Evolutionary conservation across 2,888 invertebrate genomes (phyloP).

Genomic region (Epinotia brunnichana): DNA sequence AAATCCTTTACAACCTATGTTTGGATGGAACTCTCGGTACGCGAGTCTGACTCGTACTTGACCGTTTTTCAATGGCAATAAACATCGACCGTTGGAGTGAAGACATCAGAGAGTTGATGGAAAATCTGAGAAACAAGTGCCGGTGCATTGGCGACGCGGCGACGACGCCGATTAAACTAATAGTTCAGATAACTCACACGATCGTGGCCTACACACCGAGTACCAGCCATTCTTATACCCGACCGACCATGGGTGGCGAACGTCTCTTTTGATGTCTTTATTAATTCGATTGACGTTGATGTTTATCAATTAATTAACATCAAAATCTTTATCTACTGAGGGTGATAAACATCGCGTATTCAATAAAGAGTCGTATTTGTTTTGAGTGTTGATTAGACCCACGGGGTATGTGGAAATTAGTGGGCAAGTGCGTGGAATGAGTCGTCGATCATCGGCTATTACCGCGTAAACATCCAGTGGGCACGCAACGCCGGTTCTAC

Average conservation of each 20-base stretch:
- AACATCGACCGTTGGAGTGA: neutral
- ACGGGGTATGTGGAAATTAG: constrained; percentile 60
- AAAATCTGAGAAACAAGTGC: constrained; percentile 60
- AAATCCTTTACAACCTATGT: no score
- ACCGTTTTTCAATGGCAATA: neutral
- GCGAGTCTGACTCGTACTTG: no score
- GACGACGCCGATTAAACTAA: constrained; percentile 72
- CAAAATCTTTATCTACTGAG: constrained; percentile 36
- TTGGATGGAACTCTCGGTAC: no score
- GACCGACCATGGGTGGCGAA: constrained; percentile 67
- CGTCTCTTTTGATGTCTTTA: constrained; percentile 62
- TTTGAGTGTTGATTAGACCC: constrained; percentile 68
- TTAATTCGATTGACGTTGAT: constrained; percentile 55
- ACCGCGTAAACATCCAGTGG: constrained; percentile 56
- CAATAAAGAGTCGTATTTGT: constrained; percentile 44
- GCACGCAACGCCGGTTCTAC: constrained; percentile 53
- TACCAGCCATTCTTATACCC: constrained; percentile 72
- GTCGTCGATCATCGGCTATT: constrained; percentile 63
- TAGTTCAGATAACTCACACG: constrained; percentile 71
- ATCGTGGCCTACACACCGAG: constrained; percentile 63
- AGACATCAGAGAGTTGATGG: constrained; percentile 2
- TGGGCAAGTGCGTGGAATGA: constrained; percentile 56
- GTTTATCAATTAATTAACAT: constrained; percentile 48
- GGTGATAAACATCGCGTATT: constrained; percentile 41
- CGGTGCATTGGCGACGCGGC: constrained; percentile 56